phyloP scores from a whole-genome alignment of 1,140 invertebrate genomes.

The Platorchestia sp. region DNA sequence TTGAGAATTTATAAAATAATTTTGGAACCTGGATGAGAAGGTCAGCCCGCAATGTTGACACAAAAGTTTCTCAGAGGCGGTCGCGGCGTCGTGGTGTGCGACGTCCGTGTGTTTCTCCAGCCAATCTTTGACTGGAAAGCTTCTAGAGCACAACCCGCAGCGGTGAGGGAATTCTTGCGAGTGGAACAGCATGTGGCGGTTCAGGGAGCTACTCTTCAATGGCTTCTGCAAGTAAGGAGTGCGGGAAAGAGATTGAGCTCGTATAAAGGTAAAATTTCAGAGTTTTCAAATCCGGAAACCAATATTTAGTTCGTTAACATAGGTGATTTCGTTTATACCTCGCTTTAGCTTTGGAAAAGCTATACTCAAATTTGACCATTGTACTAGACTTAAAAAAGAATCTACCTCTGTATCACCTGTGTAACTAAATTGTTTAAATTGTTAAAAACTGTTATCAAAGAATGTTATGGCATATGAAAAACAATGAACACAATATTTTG shows the following conservation, averaged over 20 bases:
- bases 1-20: neutral
- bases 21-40: neutral
- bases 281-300: no score
- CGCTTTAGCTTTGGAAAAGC: no score
- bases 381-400: no score
- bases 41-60: constrained; percentile 12
- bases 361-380: no score
- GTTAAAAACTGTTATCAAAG: no score
- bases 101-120: constrained; percentile 1
- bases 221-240: neutral
- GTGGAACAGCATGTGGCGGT: constrained; percentile 54
- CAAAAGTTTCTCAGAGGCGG: neutral
- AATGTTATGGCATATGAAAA: no score
- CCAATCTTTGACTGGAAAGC: constrained; percentile 26
- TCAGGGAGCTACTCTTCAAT: constrained; percentile 32
- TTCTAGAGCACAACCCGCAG: constrained; percentile 40
- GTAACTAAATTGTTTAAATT: no score
- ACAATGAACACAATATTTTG: no score
- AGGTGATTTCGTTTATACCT: no score
- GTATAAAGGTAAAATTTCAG: no score
- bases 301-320: no score
- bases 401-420: no score
- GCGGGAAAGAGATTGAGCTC: neutral
- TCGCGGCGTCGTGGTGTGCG: neutral
- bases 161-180: constrained; percentile 36